Evolutionary conservation across 2,113 vertebrate species (phyloP).

Genomic region (Thamnaconus septentrionalis): DNA sequence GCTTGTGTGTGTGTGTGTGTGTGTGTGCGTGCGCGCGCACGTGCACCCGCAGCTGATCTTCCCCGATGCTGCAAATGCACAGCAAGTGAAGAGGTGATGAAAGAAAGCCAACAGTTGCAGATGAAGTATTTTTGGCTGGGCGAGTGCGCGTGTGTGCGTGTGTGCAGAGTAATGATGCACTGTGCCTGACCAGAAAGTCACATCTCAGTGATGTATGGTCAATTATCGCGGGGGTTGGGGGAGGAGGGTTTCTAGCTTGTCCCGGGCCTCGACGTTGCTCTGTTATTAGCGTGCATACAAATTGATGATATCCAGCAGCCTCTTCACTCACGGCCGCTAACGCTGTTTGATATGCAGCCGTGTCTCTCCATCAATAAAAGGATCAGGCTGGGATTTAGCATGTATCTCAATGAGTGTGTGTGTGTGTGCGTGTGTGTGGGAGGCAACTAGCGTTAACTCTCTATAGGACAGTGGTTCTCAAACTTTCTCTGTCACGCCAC

Average conservation of each 20-base stretch:
- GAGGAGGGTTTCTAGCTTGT: slow-evolving; percentile 47
- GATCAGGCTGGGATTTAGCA: slow-evolving; percentile 9
- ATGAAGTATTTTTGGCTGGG: slow-evolving; percentile 24
- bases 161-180: slow-evolving; percentile 56
- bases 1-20: background rate
- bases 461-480: too few species aligned
- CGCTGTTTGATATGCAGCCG: slow-evolving; percentile 57
- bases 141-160: slow-evolving; percentile 1
- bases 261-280: slow-evolving; percentile 43
- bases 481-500: too few species aligned
- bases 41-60: background rate
- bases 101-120: slow-evolving; percentile 30
- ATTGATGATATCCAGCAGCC: slow-evolving; percentile 62
- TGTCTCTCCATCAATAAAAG: slow-evolving; percentile 57
- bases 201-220: slow-evolving; percentile 68
- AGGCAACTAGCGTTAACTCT: too few species aligned
- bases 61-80: slow-evolving; percentile 19
- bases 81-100: slow-evolving; percentile 28
- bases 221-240: slow-evolving; percentile 43
- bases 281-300: slow-evolving; percentile 70
- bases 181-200: slow-evolving; percentile 55
- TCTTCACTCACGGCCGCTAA: slow-evolving; percentile 49
- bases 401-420: background rate
- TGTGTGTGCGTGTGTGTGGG: background rate
- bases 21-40: too few species aligned